Conservation (phyloP, 1,140 invertebrate genomes). For the Branchinecta lindahli region DNA sequence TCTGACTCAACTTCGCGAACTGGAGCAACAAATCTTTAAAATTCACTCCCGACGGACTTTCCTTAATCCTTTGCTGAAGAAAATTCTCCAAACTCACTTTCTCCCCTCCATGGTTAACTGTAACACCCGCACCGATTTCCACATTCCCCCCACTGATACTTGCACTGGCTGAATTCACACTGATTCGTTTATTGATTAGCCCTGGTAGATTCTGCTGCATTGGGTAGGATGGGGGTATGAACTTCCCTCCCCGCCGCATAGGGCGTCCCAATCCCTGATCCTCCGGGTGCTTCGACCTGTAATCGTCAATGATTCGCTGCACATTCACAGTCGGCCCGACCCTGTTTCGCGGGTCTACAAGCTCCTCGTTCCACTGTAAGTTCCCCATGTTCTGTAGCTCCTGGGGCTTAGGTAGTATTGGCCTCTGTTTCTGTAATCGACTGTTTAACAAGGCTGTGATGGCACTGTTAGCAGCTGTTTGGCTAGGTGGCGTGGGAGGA, state of each 20-base stretch:
- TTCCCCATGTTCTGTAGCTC: slow-evolving; percentile 12
- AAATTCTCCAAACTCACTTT: slow-evolving; percentile 26
- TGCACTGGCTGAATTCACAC: slow-evolving; percentile 19
- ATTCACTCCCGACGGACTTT: slow-evolving; percentile 30
- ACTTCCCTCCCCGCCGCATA: slow-evolving; percentile 9
- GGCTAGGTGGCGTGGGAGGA: not conserved
- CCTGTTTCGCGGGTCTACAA: not conserved
- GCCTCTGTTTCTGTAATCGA: slow-evolving; percentile 22
- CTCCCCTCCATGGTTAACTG: slow-evolving; percentile 37
- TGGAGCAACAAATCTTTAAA: slow-evolving; percentile 62
- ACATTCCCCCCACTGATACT: slow-evolving; percentile 22
- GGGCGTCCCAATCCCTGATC: slow-evolving; percentile 18
- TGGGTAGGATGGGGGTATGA: not conserved
- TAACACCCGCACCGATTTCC: slow-evolving; percentile 36
- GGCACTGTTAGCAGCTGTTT: not conserved
- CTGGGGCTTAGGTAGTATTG: slow-evolving; percentile 29
- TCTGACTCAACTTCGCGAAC: slow-evolving; percentile 46
- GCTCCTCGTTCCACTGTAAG: not conserved
- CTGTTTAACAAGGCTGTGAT: not conserved
- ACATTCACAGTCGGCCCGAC: slow-evolving; percentile 55
- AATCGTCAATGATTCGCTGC: slow-evolving; percentile 63
- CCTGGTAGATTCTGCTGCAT: not conserved
- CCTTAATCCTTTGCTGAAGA: slow-evolving; percentile 2
- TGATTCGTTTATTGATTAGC: slow-evolving; percentile 20
- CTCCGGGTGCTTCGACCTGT: slow-evolving; percentile 38